Evolutionary conservation across 2,888 invertebrate species (phyloP), one percentile per base, ranked within the genome.

Genomic region (Syritta pipiens): DNA sequence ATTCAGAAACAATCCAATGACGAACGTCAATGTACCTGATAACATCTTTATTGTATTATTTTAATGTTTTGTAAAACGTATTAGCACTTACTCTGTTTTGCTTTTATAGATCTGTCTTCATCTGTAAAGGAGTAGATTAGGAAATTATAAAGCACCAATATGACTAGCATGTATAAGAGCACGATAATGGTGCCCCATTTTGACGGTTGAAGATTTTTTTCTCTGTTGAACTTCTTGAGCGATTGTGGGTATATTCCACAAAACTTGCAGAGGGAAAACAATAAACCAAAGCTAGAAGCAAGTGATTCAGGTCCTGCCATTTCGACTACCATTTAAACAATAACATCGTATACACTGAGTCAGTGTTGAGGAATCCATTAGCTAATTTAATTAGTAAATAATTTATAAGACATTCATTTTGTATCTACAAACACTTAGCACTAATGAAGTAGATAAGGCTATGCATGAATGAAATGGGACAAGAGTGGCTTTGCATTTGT

Each of bases 1-100:
- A 14, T 87, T 87, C 24, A 89, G 82, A 76, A 89, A 88, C 1
- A 89, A 68, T 6, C 89, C 88, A 83, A 89, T 89, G 0, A 88
- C 88, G 57, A 86, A 86, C 4, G 89, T 89, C 14, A 89, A 77
- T 4, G 89, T 86, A 46, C 86, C 89, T 88, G 10, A 48, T 28
- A 19, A 7, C 9, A 26, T 14, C 22, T 20, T 14, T 28, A 9
- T 28, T 28, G 4, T 7, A n/a, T 4, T 28, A 3, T 9, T 28
- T 28, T 28, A 28, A 28, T 28, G 28, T 9, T 28, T n/a, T 9
- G 28, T 4, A 28, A n/a, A 28, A 9, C n/a, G 4, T 4, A 28
- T 28, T 28, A 1, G 28, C n/a, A 84, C 86, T 85, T 79, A 88
- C 88, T 88, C 63, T 88, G 85, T 5, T 86, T 82, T 19, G 84